Percentiles rank a stretch among this genome's conserved stretches.
phyloP scores from a whole-genome alignment of 2,888 invertebrate genomes.

The Hirudinaria manillensis region DNA sequence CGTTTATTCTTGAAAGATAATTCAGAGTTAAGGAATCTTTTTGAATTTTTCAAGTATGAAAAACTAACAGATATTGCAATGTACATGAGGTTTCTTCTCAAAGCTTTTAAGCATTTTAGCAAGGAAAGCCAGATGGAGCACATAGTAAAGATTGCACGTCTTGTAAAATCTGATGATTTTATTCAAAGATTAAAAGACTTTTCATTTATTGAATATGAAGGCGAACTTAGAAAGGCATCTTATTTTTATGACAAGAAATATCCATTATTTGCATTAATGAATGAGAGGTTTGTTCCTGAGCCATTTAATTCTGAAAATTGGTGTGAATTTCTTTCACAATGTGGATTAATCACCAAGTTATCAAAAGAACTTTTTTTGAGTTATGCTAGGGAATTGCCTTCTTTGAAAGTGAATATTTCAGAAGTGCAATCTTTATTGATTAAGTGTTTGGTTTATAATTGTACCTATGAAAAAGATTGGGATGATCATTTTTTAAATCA shows the following conservation, averaged over 20 bases:
- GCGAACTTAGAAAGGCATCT: not conserved
- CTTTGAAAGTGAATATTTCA: not conserved
- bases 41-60: not conserved
- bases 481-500: not conserved
- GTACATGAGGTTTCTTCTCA: not conserved
- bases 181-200: too few relatives aligned
- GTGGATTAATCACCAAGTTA: not conserved
- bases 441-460: not conserved
- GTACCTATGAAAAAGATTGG: not conserved
- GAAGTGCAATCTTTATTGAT: not conserved
- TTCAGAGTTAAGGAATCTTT: not conserved
- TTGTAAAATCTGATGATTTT: not conserved
- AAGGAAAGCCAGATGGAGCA: not conserved
- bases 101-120: not conserved
- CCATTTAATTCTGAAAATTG: not conserved
- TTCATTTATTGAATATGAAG: too few relatives aligned
- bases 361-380: not conserved
- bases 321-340: not conserved
- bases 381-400: not conserved
- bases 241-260: conserved; percentile 7
- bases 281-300: not conserved
- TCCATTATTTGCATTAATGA: not conserved
- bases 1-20: not conserved
- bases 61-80: not conserved
- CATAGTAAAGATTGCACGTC: not conserved